Percentiles rank a stretch among this genome's conserved stretches.
Evolutionary conservation across 1,140 invertebrate species (phyloP).

Genomic region (Brachionus manjavacas): DNA sequence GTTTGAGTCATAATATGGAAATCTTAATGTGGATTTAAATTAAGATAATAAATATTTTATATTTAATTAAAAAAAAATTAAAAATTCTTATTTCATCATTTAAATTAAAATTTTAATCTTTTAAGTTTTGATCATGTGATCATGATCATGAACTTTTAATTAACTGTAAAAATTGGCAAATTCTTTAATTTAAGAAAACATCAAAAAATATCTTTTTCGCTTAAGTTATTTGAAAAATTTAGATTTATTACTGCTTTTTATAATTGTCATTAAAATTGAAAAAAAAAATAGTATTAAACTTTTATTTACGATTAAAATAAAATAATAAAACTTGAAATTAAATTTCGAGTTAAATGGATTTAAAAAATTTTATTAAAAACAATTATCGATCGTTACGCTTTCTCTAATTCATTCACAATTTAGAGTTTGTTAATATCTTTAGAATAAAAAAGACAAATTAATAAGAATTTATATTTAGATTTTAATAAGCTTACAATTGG

Average conservation of each 20-base stretch:
- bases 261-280: background rate
- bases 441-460: background rate
- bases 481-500: background rate
- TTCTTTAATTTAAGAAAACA: no score
- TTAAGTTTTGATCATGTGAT: no score
- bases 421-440: conserved; percentile 9
- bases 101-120: no score
- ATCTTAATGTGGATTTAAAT: no score
- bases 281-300: background rate
- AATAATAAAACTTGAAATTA: background rate
- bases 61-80: no score
- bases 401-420: background rate
- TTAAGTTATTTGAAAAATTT: no score
- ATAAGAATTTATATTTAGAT: background rate
- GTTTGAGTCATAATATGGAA: no score
- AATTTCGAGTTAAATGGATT: background rate
- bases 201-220: no score
- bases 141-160: no score
- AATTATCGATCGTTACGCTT: background rate
- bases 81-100: no score
- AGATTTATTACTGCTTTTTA: background rate
- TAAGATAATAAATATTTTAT: no score
- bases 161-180: no score
- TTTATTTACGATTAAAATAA: background rate
- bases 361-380: background rate